Base-by-base conservation (phyloP, 2,797 vertebrate species). In the Callimico goeldii region DNA sequence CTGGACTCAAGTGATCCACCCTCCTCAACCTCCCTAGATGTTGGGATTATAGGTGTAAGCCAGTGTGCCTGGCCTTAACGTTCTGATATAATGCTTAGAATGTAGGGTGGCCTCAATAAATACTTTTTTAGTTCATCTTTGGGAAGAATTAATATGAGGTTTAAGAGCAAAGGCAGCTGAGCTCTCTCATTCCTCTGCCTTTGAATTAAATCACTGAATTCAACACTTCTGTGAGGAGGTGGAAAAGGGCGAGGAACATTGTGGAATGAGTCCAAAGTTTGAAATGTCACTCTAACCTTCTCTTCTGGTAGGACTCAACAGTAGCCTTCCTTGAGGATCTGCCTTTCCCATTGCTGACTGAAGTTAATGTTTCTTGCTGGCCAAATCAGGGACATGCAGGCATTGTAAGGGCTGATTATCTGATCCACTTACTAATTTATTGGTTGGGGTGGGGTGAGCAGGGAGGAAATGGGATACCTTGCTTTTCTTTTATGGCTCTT, bases 311-410 rank as follows among this genome's bases (percentile, higher is more conserved):
- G 97, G 91, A 97, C 93, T 94, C 79, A 89, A 26, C 81, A 80
- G 64, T 80, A 91, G 81, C 90, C 92, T 91, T 96, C 95, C 93
- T 94, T 91, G 97, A 95, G 85, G 93, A 97, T 70, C 73, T 92
- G 77, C 91, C 85, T 94, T 83, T 97, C 50, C 70, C 36, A 41
- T 86, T 96, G 87, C 73, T 96, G 73, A 94, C 90, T 94, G 95
- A 88, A 97, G 91, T 88, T 97, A 72, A 95, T 94, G 81, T 97
- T 97, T 97, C 88, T 76, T 95, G 85, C 67, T 96, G 97, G 95
- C 83, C 91, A 94, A 95, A 90, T 90, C 79, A 92, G 94, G 94
- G 96, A 91, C 90, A 97, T 98, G 97, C 95, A 79, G 95, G 95
- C 92, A 92, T 48, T 90, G 95, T 97, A 96, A 97, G 95, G 39